phyloP scores from a whole-genome alignment of 2,888 invertebrate genomes.

The Sphecodes monilicornis region DNA sequence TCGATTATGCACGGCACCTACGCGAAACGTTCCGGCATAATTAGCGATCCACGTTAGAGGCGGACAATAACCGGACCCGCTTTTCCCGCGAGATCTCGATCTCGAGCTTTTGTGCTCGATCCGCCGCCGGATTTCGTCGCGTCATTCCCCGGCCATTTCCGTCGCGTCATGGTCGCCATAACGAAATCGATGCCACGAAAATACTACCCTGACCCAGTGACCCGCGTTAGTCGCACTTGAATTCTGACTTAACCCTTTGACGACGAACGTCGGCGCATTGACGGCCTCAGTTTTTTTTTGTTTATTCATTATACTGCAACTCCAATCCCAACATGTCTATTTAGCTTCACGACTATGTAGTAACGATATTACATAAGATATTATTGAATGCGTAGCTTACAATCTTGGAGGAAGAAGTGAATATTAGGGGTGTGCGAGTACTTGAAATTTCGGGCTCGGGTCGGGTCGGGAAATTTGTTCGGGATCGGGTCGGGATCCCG shows the following conservation, averaged over 20 bases:
- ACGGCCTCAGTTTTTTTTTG: neutral
- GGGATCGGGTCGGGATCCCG: no score
- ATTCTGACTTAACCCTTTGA: neutral
- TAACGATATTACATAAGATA: no score
- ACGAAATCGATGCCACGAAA: slow-evolving; percentile 35
- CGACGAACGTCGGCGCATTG: no score
- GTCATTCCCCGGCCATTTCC: slow-evolving; percentile 41
- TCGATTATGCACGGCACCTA: slow-evolving; percentile 53
- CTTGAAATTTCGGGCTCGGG: no score
- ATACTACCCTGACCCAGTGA: slow-evolving; percentile 62
- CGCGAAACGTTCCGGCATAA: slow-evolving; percentile 60
- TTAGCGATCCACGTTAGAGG: slow-evolving; percentile 63
- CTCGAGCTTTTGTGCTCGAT: slow-evolving; percentile 62
- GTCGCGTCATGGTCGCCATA: slow-evolving; percentile 52
- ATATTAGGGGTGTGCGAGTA: no score
- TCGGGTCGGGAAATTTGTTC: no score
- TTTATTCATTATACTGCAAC: neutral
- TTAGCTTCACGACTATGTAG: neutral
- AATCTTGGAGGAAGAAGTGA: no score
- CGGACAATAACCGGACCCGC: slow-evolving; percentile 57
- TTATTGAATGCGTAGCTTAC: no score
- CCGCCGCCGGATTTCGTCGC: slow-evolving; percentile 49
- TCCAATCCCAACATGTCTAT: neutral
- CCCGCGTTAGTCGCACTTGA: neutral
- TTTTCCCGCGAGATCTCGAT: slow-evolving; percentile 52